Percentiles rank a stretch among this genome's conserved stretches.
These are phyloP conservation scores for Hyla sarda DNA, from an alignment of 2,113 vertebrate genomes.

Conservation along the genomic window DNA sequence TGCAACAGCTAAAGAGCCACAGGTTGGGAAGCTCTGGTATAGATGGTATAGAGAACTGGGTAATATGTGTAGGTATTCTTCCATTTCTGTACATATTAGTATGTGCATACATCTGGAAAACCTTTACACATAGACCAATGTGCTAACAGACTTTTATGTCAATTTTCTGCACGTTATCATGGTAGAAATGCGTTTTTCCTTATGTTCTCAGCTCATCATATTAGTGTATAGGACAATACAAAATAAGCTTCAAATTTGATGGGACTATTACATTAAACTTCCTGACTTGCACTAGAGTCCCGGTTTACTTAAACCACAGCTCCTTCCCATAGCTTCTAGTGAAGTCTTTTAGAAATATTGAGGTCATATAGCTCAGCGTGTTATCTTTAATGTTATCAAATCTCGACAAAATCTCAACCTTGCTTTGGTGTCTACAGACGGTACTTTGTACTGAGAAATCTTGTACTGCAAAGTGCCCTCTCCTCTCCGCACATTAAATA, in stretches of 20 bases:
- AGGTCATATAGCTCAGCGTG: conserved; percentile 26
- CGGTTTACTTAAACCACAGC: background rate
- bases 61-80: too few species aligned
- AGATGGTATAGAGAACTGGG: too few species aligned
- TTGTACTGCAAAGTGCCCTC: conserved; percentile 38
- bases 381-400: conserved; percentile 37
- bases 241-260: background rate
- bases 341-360: conserved; percentile 23
- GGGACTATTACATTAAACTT: background rate
- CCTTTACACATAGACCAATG: too few species aligned
- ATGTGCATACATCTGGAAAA: too few species aligned
- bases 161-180: background rate
- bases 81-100: too few species aligned
- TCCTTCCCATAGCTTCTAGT: background rate
- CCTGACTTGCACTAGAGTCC: background rate
- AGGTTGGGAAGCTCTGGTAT: too few species aligned
- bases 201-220: background rate
- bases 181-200: background rate
- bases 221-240: background rate
- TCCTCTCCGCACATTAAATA: conserved; percentile 43
- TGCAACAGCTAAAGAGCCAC: too few species aligned
- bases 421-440: conserved; percentile 36
- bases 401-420: conserved; percentile 31
- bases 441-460: conserved; percentile 33
- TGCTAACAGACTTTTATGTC: background rate